Evolutionary conservation across 2,113 vertebrate species (phyloP).

Genomic region (Spilogale gracilis): DNA sequence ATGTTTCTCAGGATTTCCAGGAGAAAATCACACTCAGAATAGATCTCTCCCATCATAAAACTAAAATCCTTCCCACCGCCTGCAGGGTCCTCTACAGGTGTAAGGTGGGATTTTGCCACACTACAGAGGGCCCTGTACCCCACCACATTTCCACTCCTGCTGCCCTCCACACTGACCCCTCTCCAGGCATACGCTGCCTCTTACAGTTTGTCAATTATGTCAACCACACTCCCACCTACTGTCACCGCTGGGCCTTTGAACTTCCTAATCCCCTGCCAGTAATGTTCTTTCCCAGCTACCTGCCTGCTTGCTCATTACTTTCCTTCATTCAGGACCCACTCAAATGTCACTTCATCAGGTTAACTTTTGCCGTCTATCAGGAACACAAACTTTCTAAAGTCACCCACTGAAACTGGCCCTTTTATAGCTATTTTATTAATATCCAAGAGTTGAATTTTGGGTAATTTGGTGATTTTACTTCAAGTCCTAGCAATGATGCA

Average conservation of each 20-base stretch:
- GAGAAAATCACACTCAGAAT: conserved; percentile 8
- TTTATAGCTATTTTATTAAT: not conserved
- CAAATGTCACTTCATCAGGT: not conserved
- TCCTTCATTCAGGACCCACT: not conserved
- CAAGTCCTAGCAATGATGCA: not conserved
- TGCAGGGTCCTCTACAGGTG: not conserved
- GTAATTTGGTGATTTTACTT: not conserved
- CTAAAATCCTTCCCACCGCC: not conserved
- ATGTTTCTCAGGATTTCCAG: not conserved
- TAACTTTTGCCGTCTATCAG: not conserved
- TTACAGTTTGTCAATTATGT: rapidly evolving
- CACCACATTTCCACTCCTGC: not conserved
- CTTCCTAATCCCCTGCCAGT: not conserved
- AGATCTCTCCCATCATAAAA: not conserved
- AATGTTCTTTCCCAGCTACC: not conserved
- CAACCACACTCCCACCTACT: rapidly evolving
- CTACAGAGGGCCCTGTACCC: too few relatives aligned
- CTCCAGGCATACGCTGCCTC: not conserved
- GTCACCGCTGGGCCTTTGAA: not conserved
- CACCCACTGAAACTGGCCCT: not conserved
- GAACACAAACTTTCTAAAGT: not conserved
- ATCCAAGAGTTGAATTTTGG: not conserved
- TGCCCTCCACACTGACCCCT: too few relatives aligned
- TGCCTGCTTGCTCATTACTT: not conserved
- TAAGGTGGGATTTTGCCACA: too few relatives aligned